Evolutionary conservation across 2,888 invertebrate species (phyloP).

Genomic region (Imbricaverruca yamaguchii): DNA sequence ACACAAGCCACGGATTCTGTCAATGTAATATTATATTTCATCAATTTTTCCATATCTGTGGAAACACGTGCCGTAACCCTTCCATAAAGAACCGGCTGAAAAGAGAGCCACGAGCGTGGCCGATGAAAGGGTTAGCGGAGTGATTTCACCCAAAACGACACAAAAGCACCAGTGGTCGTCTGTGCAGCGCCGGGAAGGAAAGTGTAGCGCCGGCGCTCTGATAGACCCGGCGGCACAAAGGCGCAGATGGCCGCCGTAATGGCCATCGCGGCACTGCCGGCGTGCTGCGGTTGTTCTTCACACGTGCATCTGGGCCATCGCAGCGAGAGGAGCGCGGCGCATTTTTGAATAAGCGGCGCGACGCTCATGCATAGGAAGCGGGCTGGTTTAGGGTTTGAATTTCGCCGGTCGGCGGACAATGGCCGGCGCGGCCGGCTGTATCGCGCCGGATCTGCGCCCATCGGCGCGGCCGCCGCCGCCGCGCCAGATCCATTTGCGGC

Average conservation of each 20-base stretch:
- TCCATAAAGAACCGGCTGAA: background rate
- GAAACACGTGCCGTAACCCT: constrained; percentile 18
- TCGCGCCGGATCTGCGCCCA: background rate
- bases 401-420: background rate
- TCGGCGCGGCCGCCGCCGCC: background rate
- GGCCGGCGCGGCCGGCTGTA: background rate
- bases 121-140: constrained; percentile 15
- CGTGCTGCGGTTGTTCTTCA: background rate
- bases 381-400: constrained; percentile 8
- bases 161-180: background rate
- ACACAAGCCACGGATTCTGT: background rate
- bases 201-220: background rate
- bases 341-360: background rate
- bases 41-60: constrained; percentile 22
- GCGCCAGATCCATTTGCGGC: background rate
- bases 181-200: background rate
- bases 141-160: background rate
- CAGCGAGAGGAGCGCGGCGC: background rate
- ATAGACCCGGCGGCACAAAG: background rate
- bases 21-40: constrained; percentile 20
- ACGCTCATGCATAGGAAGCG: constrained; percentile 21
- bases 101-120: constrained; percentile 1
- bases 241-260: constrained; percentile 15
- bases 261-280: background rate
- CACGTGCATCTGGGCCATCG: constrained; percentile 13